Percentiles rank a stretch among this genome's conserved stretches.
Conservation (phyloP, 2,113 vertebrate genomes). For the Ahaetulla prasina region DNA sequence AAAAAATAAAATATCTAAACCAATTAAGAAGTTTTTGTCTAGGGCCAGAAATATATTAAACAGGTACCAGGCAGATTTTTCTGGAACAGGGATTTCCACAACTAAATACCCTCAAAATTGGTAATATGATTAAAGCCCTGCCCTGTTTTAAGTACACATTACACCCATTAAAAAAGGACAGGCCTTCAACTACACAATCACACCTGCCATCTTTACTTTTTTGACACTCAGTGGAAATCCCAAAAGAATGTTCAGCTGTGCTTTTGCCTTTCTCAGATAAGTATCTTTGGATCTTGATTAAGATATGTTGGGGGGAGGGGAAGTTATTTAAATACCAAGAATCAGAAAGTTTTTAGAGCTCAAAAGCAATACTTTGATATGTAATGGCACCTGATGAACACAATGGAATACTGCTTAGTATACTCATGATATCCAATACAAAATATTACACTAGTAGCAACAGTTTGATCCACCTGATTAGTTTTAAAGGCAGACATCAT, state of each 20-base stretch:
- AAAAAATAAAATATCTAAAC: neutral
- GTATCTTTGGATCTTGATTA: neutral
- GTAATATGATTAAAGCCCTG: neutral
- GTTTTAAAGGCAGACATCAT: neutral
- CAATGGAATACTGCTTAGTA: neutral
- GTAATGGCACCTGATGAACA: neutral
- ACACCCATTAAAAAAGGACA: neutral
- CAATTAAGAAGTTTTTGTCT: neutral
- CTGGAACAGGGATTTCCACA: neutral
- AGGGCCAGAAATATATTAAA: neutral
- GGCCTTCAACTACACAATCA: neutral
- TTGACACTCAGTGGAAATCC: neutral
- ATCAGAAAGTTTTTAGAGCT: neutral
- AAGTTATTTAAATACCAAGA: neutral
- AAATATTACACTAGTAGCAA: neutral
- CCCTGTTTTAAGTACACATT: neutral
- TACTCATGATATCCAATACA: neutral
- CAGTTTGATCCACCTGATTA: neutral
- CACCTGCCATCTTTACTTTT: neutral
- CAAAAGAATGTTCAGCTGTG: neutral
- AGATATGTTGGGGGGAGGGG: neutral
- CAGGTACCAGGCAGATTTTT: neutral
- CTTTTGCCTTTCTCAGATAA: neutral
- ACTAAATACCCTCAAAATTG: neutral
- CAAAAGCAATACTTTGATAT: neutral